A percentile compares a stretch with the other conserved stretches of the same genome.
phyloP scores from a whole-genome alignment of 2,888 invertebrate genomes.

The Metellina segmentata region DNA sequence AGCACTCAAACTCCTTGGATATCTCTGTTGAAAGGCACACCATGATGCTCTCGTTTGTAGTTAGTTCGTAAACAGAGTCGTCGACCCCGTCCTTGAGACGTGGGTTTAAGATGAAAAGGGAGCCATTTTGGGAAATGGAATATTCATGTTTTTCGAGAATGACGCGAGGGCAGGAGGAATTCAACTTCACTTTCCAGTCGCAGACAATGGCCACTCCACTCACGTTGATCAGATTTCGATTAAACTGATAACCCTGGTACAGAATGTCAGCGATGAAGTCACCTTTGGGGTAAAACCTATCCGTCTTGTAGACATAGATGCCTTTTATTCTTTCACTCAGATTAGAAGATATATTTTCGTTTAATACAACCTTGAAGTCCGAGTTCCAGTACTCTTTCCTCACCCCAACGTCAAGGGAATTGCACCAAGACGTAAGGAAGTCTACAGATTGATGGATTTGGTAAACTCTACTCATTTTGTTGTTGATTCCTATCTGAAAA shows the following conservation, averaged over 20 bases:
- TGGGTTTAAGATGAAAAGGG: constrained; percentile 20
- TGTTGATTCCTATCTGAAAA: constrained; percentile 71
- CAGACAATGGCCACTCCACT: constrained; percentile 78
- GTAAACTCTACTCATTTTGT: constrained; percentile 59
- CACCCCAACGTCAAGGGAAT: constrained; percentile 3
- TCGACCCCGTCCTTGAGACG: constrained; percentile 27
- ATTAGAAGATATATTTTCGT: constrained; percentile 51
- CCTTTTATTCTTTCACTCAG: constrained; percentile 40
- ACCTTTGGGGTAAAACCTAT: constrained; percentile 77
- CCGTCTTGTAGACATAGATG: constrained; percentile 78
- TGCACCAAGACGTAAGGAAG: constrained; percentile 66
- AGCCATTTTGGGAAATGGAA: constrained; percentile 49
- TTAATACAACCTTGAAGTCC: constrained; percentile 70
- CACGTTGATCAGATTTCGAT: constrained; percentile 74
- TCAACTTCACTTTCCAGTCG: constrained; percentile 69
- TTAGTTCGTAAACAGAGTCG: constrained; percentile 62
- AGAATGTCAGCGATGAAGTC: constrained; percentile 78
- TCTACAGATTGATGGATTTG: constrained; percentile 68
- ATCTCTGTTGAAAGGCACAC: constrained; percentile 65
- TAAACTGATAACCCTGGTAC: constrained; percentile 76
- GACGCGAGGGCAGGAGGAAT: constrained; percentile 76
- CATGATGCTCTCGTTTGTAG: constrained; percentile 71
- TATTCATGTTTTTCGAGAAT: constrained; percentile 75
- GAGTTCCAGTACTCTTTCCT: constrained; percentile 75
- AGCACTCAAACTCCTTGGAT: background rate